Evolutionary conservation across 2,888 invertebrate genomes (phyloP).

Genomic region (Geophilus truncorum): DNA sequence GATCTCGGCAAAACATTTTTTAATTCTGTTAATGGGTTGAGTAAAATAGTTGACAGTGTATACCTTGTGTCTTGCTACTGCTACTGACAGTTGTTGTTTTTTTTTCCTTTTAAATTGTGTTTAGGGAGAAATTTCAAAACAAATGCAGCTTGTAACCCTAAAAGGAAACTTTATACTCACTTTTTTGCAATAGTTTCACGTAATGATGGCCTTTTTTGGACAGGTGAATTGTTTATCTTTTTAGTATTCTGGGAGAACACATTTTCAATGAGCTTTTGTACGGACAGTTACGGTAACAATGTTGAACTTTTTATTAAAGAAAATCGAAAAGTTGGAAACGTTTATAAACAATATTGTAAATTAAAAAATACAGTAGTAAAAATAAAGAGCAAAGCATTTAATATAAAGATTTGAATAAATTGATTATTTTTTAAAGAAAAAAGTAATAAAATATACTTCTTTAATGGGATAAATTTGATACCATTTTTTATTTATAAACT

Average conservation of each 20-base stretch:
- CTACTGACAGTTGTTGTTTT: not conserved
- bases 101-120: not conserved
- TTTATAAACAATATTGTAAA: too few relatives aligned
- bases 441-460: too few relatives aligned
- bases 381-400: too few relatives aligned
- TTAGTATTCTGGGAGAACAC: not conserved
- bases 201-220: not conserved
- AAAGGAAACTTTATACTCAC: not conserved
- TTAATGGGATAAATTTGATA: too few relatives aligned
- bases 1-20: not conserved
- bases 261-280: not conserved
- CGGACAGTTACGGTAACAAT: not conserved
- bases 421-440: too few relatives aligned
- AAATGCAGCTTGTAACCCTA: not conserved
- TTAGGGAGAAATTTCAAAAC: not conserved
- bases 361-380: too few relatives aligned
- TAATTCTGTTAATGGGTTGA: not conserved
- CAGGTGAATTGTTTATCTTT: not conserved
- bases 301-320: not conserved
- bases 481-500: too few relatives aligned
- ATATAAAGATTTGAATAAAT: too few relatives aligned
- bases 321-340: too few relatives aligned
- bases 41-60: not conserved
- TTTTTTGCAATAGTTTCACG: not conserved
- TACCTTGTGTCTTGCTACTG: not conserved